A percentile compares a stretch with the other conserved stretches of the same genome.
These are phyloP conservation scores for Tenebrosternarchus preto DNA, from an alignment of 2,113 vertebrate genomes.

Conservation along the genomic window DNA sequence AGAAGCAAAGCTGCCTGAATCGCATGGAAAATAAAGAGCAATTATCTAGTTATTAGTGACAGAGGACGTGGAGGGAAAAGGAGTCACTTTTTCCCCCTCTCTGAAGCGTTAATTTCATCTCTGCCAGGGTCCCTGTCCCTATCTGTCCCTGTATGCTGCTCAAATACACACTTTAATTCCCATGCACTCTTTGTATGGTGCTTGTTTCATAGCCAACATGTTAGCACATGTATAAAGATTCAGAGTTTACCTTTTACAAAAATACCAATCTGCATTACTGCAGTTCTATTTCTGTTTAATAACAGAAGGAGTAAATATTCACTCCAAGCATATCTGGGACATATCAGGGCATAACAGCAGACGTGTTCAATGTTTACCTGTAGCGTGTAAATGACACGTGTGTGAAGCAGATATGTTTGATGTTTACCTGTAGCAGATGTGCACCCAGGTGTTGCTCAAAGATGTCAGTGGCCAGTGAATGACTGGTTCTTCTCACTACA, in stretches of 20 bases:
- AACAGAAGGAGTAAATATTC: too few relatives aligned
- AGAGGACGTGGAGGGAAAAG: conserved; percentile 65
- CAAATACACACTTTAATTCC: conserved; percentile 61
- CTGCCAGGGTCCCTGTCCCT: conserved; percentile 67
- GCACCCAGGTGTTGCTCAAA: conserved; percentile 89
- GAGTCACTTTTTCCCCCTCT: conserved; percentile 55
- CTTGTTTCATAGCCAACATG: too few relatives aligned
- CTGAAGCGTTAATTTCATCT: conserved; percentile 79
- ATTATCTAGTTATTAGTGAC: conserved; percentile 82
- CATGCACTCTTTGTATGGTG: not conserved
- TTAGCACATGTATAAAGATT: too few relatives aligned
- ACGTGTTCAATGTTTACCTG: not conserved
- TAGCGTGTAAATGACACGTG: not conserved
- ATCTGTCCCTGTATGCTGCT: conserved; percentile 58
- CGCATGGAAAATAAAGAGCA: conserved; percentile 77
- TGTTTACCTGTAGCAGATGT: conserved; percentile 85
- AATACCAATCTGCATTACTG: not conserved
- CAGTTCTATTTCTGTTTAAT: too few relatives aligned
- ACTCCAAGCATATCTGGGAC: too few relatives aligned
- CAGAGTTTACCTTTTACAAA: not conserved
- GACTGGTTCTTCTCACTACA: conserved; percentile 67
- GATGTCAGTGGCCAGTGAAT: conserved; percentile 79
- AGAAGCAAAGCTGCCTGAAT: conserved; percentile 74
- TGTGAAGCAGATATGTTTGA: not conserved
- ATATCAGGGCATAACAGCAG: too few relatives aligned